Evolutionary conservation across 1,140 invertebrate genomes (phyloP).

Genomic region (Episyrphus balteatus): DNA sequence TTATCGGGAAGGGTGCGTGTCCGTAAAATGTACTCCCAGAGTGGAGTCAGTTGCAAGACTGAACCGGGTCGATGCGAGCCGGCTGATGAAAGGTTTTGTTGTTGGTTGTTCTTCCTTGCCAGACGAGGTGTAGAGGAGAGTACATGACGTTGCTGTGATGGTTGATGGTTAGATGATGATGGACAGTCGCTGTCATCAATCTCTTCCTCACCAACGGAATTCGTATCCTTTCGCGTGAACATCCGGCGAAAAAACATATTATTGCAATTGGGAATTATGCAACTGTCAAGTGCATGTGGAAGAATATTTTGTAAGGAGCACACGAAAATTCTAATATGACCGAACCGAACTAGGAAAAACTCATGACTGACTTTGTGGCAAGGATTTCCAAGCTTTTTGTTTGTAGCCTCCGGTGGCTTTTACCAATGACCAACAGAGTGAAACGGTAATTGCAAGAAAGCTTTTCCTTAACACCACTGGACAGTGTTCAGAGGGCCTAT

Average conservation of each 20-base stretch:
- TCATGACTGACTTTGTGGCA: not conserved
- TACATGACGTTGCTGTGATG: constrained; percentile 1
- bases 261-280: not conserved
- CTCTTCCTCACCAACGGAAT: not conserved
- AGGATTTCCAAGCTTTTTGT: not conserved
- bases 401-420: not conserved
- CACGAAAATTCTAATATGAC: not conserved
- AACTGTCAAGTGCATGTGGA: not conserved
- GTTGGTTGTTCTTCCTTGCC: not conserved
- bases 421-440: too few species aligned
- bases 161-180: not conserved
- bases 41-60: constrained; percentile 50
- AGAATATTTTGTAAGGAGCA: not conserved
- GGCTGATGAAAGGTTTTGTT: not conserved
- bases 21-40: constrained; percentile 64
- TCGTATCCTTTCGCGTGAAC: constrained; percentile 20
- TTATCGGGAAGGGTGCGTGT: constrained; percentile 47
- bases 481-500: too few species aligned
- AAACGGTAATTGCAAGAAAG: too few species aligned
- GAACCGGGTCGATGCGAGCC: not conserved
- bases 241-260: constrained; percentile 28
- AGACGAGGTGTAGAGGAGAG: too few species aligned
- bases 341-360: not conserved
- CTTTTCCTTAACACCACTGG: too few species aligned
- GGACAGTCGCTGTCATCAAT: not conserved